Evolutionary conservation across 1,140 invertebrate genomes (phyloP).

Genomic region (Agrilus planipennis): DNA sequence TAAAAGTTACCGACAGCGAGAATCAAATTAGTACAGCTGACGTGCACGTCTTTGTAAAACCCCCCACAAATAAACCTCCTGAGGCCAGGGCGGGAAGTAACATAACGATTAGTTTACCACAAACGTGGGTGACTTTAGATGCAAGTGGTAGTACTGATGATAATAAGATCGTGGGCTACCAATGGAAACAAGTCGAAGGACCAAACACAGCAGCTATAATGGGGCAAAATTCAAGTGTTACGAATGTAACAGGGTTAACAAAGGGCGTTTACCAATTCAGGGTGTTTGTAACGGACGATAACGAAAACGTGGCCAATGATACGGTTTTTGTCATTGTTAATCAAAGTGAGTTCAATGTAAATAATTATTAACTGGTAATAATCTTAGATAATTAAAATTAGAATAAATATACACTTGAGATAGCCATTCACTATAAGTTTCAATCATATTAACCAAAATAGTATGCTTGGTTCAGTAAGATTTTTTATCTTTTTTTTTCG

Average conservation of each 20-base stretch:
- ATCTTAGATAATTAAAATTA: too few relatives aligned
- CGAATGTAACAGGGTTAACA: constrained; percentile 68
- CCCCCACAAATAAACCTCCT: constrained; percentile 73
- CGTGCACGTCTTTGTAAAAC: constrained; percentile 86
- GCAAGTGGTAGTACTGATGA: constrained; percentile 75
- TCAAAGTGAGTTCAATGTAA: constrained; percentile 70
- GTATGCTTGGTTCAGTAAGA: too few relatives aligned
- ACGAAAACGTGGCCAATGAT: constrained; percentile 63
- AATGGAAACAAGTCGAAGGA: constrained; percentile 33
- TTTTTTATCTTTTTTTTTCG: too few relatives aligned
- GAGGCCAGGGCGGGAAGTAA: constrained; percentile 50
- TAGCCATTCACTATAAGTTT: too few relatives aligned
- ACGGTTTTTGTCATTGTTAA: constrained; percentile 69
- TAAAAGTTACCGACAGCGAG: constrained; percentile 84
- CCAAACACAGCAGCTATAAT: constrained; percentile 44
- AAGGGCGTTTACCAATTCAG: constrained; percentile 76
- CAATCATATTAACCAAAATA: too few relatives aligned
- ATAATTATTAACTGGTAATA: too few relatives aligned
- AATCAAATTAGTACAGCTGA: constrained; percentile 75
- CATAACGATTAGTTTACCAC: constrained; percentile 62
- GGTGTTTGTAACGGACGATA: constrained; percentile 74
- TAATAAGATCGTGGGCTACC: constrained; percentile 64
- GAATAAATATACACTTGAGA: too few relatives aligned
- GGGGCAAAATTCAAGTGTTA: constrained; percentile 37
- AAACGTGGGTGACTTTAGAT: constrained; percentile 66